A percentile compares a stretch with the other conserved stretches of the same genome.
phyloP scores from a whole-genome alignment of 2,888 invertebrate species.

The Macrostomum cliftonense region DNA sequence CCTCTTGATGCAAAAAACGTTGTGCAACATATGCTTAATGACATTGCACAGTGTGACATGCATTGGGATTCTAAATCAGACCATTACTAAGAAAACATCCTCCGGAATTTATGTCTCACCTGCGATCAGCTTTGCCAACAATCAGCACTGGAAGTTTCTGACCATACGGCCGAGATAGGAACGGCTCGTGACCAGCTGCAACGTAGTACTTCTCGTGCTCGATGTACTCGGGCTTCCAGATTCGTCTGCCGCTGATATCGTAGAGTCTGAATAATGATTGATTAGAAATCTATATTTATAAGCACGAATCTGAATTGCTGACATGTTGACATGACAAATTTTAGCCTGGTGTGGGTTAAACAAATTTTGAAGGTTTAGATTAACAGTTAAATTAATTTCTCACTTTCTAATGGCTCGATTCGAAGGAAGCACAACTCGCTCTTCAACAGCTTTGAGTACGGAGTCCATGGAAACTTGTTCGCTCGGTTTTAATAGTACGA shows the following conservation, averaged over 20 bases:
- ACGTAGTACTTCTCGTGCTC: constrained; percentile 8
- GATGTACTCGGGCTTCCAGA: constrained; percentile 1
- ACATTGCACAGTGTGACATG: no score
- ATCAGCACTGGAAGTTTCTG: background rate
- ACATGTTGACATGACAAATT: no score
- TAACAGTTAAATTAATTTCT: no score
- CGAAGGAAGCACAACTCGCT: constrained; percentile 7
- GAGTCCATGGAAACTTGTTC: constrained; percentile 7
- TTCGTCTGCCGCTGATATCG: constrained; percentile 2
- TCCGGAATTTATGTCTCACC: background rate
- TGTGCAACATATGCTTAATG: no score
- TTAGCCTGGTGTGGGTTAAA: no score
- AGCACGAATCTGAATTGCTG: background rate
- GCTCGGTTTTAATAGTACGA: constrained; percentile 1
- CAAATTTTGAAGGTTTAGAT: no score
- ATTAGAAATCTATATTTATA: no score
- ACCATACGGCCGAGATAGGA: constrained; percentile 1
- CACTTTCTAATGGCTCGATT: constrained; percentile 9
- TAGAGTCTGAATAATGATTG: constrained; percentile 3
- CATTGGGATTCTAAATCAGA: no score
- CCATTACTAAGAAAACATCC: no score
- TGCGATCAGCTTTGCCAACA: background rate
- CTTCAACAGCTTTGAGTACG: constrained; percentile 8
- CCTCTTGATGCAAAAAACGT: no score
- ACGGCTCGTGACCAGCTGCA: constrained; percentile 6